phyloP scores from a whole-genome alignment of 2,797 vertebrate species.

The Rhinatrema bivittatum region DNA sequence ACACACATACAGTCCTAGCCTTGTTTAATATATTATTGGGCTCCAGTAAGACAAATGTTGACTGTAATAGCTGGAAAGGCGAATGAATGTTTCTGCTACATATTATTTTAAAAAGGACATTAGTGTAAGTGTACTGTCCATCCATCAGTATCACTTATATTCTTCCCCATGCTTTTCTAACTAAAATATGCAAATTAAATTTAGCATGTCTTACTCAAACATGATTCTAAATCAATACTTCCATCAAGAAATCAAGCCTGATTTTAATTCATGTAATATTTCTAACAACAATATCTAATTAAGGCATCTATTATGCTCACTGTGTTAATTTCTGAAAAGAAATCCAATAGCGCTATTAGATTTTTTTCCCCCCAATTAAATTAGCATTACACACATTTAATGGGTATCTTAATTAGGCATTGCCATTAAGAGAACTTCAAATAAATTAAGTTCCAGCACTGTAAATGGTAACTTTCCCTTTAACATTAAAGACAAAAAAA shows the following conservation, averaged over 20 bases:
- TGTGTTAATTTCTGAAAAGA: too few relatives aligned
- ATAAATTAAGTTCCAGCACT: slow-evolving; percentile 22
- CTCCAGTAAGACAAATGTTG: too few relatives aligned
- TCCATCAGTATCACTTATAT: not conserved
- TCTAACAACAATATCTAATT: slow-evolving; percentile 18
- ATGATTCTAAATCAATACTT: slow-evolving; percentile 6
- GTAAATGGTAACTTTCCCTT: slow-evolving; percentile 5
- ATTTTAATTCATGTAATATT: slow-evolving; percentile 26
- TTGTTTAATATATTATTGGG: too few relatives aligned
- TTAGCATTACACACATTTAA: too few relatives aligned
- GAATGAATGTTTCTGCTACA: too few relatives aligned
- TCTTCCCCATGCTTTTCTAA: not conserved
- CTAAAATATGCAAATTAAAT: slow-evolving; percentile 4
- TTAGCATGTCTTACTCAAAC: slow-evolving; percentile 3
- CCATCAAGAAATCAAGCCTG: slow-evolving; percentile 8
- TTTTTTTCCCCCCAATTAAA: too few relatives aligned
- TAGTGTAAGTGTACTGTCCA: not conserved
- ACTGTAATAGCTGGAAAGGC: too few relatives aligned
- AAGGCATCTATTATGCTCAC: too few relatives aligned
- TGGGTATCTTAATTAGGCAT: slow-evolving; percentile 28
- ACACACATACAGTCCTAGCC: too few relatives aligned
- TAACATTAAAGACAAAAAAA: too few relatives aligned
- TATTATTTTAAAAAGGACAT: too few relatives aligned
- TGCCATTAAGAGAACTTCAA: slow-evolving; percentile 26
- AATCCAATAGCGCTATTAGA: too few relatives aligned